Evolutionary conservation across 1,140 invertebrate species (phyloP).

Genomic region (Phymorhynchus buccinoides): DNA sequence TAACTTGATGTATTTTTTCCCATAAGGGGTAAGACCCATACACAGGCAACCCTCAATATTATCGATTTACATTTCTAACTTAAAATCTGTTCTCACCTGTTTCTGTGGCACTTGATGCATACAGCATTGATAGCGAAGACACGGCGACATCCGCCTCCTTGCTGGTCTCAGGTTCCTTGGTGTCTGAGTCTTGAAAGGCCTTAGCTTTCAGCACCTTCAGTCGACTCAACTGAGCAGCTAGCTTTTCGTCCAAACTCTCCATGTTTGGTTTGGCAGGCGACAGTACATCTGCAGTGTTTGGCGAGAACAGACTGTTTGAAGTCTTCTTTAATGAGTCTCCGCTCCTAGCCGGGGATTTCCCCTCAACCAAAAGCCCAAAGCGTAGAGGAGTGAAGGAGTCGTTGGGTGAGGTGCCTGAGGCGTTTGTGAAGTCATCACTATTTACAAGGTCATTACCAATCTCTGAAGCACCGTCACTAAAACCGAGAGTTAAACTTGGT

Average conservation of each 20-base stretch:
- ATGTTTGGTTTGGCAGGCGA: too few relatives aligned
- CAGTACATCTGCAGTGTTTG: too few relatives aligned
- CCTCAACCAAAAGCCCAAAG: slow-evolving; percentile 15
- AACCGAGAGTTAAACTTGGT: not conserved
- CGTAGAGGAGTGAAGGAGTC: slow-evolving; percentile 34
- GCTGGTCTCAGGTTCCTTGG: not conserved
- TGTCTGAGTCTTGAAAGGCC: not conserved
- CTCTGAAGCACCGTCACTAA: not conserved
- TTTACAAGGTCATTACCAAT: not conserved
- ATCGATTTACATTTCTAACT: not conserved
- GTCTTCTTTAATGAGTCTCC: not conserved
- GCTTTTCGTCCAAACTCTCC: not conserved
- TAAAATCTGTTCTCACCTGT: not conserved
- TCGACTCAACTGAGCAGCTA: slow-evolving; percentile 7
- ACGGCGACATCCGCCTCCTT: not conserved
- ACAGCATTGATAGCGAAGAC: not conserved
- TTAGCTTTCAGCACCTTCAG: slow-evolving; percentile 12
- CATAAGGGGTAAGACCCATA: too few relatives aligned
- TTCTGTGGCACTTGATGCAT: not conserved
- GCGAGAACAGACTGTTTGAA: not conserved
- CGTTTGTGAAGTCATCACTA: not conserved
- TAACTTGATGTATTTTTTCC: not conserved
- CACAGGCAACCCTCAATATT: too few relatives aligned
- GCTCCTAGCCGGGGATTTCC: slow-evolving; percentile 15
- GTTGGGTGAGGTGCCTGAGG: not conserved